Conservation (phyloP, 2,797 vertebrate genomes). For the Crenuchus spilurus region DNA sequence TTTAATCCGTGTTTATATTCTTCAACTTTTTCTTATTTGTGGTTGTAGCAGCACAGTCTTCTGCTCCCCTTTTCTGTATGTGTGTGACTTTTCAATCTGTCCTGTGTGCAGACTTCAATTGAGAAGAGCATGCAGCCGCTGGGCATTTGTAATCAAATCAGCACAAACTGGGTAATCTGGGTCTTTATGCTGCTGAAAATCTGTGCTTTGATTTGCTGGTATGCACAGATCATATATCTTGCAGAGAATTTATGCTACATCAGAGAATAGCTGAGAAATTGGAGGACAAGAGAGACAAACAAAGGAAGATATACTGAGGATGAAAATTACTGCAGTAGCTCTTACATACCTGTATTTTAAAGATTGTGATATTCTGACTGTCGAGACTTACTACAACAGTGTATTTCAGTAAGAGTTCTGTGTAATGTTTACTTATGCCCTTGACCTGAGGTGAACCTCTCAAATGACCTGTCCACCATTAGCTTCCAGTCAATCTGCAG, state of each 20-base stretch:
- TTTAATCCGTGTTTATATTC: too few relatives aligned
- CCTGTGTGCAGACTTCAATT: constrained; percentile 2
- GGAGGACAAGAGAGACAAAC: constrained; percentile 1
- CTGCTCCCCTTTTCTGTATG: not conserved
- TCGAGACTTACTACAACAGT: too few relatives aligned
- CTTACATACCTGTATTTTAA: too few relatives aligned
- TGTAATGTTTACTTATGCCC: constrained; percentile 53
- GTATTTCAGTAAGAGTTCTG: constrained; percentile 13
- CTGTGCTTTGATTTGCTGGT: constrained; percentile 73
- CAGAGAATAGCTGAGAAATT: not conserved
- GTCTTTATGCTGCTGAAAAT: constrained; percentile 73
- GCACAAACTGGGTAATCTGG: constrained; percentile 77
- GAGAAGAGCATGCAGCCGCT: constrained; percentile 65
- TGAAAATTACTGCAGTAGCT: too few relatives aligned
- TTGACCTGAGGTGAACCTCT: constrained; percentile 47
- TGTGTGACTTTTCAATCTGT: not conserved
- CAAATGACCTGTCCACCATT: constrained; percentile 40
- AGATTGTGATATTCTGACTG: too few relatives aligned
- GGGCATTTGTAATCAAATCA: constrained; percentile 77
- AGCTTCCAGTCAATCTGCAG: too few relatives aligned
- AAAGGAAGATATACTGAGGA: not conserved
- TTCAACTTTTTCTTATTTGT: too few relatives aligned
- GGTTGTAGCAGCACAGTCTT: not conserved
- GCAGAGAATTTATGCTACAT: constrained; percentile 65
- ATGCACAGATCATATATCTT: constrained; percentile 74